These are phyloP conservation scores for Tyto alba DNA, from an alignment of 2,113 vertebrate genomes.

Conservation along the genomic window DNA sequence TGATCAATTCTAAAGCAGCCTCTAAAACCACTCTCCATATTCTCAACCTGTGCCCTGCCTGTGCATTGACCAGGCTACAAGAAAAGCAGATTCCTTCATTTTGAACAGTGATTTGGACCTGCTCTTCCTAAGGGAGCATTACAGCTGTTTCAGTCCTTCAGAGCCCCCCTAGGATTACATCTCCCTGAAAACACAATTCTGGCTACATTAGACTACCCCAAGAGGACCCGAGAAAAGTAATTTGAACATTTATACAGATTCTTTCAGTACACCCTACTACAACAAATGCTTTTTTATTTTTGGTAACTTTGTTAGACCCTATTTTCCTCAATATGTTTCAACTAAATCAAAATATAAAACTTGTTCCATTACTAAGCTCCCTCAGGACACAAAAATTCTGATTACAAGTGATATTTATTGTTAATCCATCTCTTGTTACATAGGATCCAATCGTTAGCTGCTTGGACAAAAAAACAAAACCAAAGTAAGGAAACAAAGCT, in stretches of 20 bases:
- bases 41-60: background rate
- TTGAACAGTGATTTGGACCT: background rate
- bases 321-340: background rate
- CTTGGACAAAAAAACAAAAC: background rate
- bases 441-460: background rate
- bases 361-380: background rate
- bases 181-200: background rate
- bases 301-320: background rate
- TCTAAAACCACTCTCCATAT: background rate
- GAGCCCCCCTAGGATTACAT: background rate
- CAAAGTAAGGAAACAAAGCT: background rate
- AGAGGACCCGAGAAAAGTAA: background rate
- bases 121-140: background rate
- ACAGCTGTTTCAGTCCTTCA: background rate
- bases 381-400: background rate
- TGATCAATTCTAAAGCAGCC: background rate
- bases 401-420: background rate
- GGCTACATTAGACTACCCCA: background rate
- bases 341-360: background rate
- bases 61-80: background rate
- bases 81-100: background rate
- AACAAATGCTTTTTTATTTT: background rate
- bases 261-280: background rate
- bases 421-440: background rate
- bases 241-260: background rate